Evolutionary conservation across 2,797 vertebrate genomes (phyloP), one percentile per base, ranked within the genome.

Genomic region (Myotis planiceps): DNA sequence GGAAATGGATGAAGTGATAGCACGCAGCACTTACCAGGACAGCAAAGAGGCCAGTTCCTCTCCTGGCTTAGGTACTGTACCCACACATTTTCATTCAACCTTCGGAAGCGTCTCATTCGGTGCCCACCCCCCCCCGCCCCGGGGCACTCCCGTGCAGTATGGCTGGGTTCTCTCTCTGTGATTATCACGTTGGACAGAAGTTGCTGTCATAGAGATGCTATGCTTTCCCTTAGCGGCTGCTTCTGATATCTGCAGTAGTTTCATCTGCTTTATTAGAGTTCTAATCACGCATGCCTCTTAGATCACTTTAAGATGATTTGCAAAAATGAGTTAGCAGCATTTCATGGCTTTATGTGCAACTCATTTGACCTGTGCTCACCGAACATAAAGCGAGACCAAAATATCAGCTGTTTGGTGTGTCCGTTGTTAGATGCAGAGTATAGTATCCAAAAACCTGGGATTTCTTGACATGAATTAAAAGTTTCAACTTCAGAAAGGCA

Each of bases 1-100:
- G 98, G 99, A 99, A 98, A 99, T 99, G 99, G 99, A 99, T 97
- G 99, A 99, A 87, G 98, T 99, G 10, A 99, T 99, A 0, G 97
- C 99, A 60, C 99, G 99, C 92, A 99, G 99, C 76, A 99, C 99
- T 42, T 99, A 99, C 80, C 98, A 99, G 95, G 99, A 99, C 75
- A 99, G 98, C 98, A 99, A 98, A 97, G 99, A 99, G 7, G 94
- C 98, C 93, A 97, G 84, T 75, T 98, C 99, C 2, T 98, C 98
- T 89, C 99, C 99, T 0, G 3, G 97, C 78, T 88, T 97, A 97
- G 99, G 99, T 99, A 98, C 27, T 14, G 98, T 98, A 97, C 58
- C 16, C 23, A 6, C 32, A 4, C 32, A 0, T 95, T 97, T 88
- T 86, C n/a, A 21, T 65, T 74, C 49, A 47, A 5, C 25, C 23